Evolutionary conservation across 2,797 vertebrate genomes (phyloP).

Genomic region (Sebastes cheni): DNA sequence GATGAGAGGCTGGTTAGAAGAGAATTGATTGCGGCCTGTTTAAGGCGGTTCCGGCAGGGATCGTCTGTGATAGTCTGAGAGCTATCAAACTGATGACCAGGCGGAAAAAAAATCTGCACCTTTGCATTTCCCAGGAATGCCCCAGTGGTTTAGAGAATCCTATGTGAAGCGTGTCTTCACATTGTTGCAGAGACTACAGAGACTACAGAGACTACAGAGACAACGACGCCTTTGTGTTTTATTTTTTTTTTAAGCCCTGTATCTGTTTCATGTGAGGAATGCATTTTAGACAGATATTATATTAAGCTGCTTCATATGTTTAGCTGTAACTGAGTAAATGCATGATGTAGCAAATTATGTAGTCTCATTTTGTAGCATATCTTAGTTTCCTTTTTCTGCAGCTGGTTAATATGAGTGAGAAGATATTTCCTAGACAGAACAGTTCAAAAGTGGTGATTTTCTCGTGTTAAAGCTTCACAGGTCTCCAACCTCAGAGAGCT

Average conservation of each 20-base stretch:
- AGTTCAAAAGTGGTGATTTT: constrained; percentile 14
- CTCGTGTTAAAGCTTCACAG: constrained; percentile 23
- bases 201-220: constrained; percentile 21
- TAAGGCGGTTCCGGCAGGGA: constrained; percentile 59
- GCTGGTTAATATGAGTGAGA: not conserved
- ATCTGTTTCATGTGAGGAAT: constrained; percentile 34
- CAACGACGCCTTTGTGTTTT: constrained; percentile 20
- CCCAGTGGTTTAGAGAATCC: constrained; percentile 54
- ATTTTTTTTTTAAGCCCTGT: not conserved
- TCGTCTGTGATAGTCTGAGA: constrained; percentile 67
- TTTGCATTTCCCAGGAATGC: constrained; percentile 77
- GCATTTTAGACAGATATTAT: constrained; percentile 16
- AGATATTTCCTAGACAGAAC: not conserved
- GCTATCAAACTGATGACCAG: constrained; percentile 78
- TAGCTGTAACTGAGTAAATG: not conserved
- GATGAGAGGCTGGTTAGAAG: constrained; percentile 54
- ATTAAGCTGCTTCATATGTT: constrained; percentile 17
- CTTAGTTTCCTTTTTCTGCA: not conserved
- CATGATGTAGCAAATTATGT: constrained; percentile 8
- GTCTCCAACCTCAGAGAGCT: constrained; percentile 31
- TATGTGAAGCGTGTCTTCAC: constrained; percentile 48
- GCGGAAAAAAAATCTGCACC: constrained; percentile 72
- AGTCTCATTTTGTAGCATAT: not conserved
- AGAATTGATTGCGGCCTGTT: constrained; percentile 75
- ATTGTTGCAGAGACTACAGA: constrained; percentile 41